phyloP scores from a whole-genome alignment of 2,888 invertebrate species.

The Caenorhabditis parvicauda region DNA sequence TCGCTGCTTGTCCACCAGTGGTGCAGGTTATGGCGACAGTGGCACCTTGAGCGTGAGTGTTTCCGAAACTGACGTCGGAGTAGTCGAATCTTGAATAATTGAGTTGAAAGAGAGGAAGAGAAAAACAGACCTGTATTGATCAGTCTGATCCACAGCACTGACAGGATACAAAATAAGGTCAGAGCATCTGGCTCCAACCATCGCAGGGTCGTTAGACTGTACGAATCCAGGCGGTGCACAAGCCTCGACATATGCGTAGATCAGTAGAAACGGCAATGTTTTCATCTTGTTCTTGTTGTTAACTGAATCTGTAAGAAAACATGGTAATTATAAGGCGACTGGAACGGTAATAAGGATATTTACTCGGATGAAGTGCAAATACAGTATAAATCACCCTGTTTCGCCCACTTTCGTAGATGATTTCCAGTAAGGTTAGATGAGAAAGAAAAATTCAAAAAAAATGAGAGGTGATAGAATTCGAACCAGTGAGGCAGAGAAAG shows the following conservation, averaged over 20 bases:
- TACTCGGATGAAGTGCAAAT: no score
- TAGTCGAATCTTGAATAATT: constrained; percentile 55
- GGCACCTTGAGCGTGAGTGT: constrained; percentile 60
- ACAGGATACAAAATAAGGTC: constrained; percentile 61
- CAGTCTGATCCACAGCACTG: constrained; percentile 61
- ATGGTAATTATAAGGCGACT: no score
- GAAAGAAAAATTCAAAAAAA: neutral
- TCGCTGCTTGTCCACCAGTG: constrained; percentile 60
- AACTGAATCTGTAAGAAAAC: neutral
- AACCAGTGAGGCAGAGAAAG: neutral
- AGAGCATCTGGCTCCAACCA: constrained; percentile 58
- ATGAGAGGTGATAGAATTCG: neutral
- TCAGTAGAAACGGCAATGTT: neutral
- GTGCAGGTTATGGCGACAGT: constrained; percentile 62
- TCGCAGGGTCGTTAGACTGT: constrained; percentile 59
- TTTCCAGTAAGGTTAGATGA: neutral
- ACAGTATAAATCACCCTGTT: no score
- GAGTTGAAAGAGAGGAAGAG: neutral
- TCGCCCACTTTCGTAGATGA: no score
- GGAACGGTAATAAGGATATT: no score
- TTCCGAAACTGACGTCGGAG: constrained; percentile 59
- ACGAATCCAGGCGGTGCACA: constrained; percentile 61
- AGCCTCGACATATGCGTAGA: constrained; percentile 1
- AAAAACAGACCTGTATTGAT: constrained; percentile 54
- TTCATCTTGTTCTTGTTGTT: neutral